These are phyloP conservation scores for Euzetes globulus DNA, from an alignment of 2,888 invertebrate species.

Conservation along the genomic window DNA sequence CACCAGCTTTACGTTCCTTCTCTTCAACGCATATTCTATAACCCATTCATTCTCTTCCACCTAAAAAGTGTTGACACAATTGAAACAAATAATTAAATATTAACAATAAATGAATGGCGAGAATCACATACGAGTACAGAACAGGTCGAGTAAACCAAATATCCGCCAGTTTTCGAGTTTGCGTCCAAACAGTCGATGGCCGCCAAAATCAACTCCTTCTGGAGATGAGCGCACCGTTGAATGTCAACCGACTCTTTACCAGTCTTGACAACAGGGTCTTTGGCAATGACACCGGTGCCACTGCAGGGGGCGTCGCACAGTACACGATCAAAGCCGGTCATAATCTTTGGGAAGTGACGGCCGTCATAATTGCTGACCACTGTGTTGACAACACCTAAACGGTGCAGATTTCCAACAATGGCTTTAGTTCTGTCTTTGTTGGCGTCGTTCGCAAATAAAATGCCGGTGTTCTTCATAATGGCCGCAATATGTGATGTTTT, in stretches of 20 bases:
- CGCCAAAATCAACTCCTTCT: conserved; percentile 79
- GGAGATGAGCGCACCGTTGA: conserved; percentile 81
- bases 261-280: conserved; percentile 93
- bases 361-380: conserved; percentile 85
- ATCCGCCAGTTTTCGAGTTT: conserved; percentile 83
- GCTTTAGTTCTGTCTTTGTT: conserved; percentile 71
- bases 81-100: background rate
- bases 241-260: conserved; percentile 79
- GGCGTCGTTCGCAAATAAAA: conserved; percentile 89
- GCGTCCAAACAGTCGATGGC: conserved; percentile 96
- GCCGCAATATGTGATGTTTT: conserved; percentile 97
- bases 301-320: conserved; percentile 96
- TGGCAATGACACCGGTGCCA: conserved; percentile 94
- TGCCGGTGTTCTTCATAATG: conserved; percentile 96
- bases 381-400: conserved; percentile 89
- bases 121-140: conserved; percentile 64
- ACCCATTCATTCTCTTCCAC: conserved; percentile 99
- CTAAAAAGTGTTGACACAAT: conserved; percentile 45
- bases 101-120: background rate
- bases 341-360: conserved; percentile 65
- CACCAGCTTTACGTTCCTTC: conserved; percentile 80
- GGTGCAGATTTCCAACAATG: conserved; percentile 90
- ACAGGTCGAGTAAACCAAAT: conserved; percentile 96
- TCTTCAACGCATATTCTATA: conserved; percentile 85
- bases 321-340: conserved; percentile 89